A percentile compares a stretch with the other conserved stretches of the same genome.
Conservation (phyloP, 2,797 vertebrate species). For the Pseudochaenichthys georgianus region DNA sequence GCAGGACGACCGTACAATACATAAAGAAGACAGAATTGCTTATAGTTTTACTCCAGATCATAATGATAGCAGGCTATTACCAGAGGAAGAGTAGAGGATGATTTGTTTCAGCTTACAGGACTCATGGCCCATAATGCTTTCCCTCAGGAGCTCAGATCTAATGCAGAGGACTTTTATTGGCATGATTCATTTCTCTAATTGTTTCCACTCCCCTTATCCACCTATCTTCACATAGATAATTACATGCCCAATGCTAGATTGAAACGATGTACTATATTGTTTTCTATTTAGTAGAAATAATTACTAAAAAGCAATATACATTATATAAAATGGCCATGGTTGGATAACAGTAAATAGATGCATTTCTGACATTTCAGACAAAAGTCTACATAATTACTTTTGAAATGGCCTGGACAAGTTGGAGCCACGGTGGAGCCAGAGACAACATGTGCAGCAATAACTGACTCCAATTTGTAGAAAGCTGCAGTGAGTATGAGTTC, state of each 20-base stretch:
- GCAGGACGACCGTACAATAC: background rate
- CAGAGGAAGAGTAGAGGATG: conserved; percentile 40
- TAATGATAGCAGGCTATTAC: conserved; percentile 32
- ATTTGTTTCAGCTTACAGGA: conserved; percentile 68
- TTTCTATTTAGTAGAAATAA: conserved; percentile 19
- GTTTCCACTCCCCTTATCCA: conserved; percentile 46
- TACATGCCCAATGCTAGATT: conserved; percentile 35
- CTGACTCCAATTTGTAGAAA: background rate
- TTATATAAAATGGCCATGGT: background rate
- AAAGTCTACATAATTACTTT: conserved; percentile 18
- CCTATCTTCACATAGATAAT: conserved; percentile 49
- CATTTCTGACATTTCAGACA: background rate
- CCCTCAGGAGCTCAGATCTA: conserved; percentile 62
- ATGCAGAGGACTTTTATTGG: conserved; percentile 69
- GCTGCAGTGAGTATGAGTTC: background rate
- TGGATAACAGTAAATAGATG: background rate
- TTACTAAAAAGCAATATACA: background rate
- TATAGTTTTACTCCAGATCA: conserved; percentile 24
- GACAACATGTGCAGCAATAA: background rate
- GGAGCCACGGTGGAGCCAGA: conserved; percentile 4
- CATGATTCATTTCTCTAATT: conserved; percentile 67
- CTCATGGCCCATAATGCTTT: conserved; percentile 68
- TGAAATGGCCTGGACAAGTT: conserved; percentile 9
- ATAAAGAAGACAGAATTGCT: conserved; percentile 8
- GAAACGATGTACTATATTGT: conserved; percentile 25